Conservation (phyloP, 2,888 invertebrate species). For the Theretra japonica region DNA sequence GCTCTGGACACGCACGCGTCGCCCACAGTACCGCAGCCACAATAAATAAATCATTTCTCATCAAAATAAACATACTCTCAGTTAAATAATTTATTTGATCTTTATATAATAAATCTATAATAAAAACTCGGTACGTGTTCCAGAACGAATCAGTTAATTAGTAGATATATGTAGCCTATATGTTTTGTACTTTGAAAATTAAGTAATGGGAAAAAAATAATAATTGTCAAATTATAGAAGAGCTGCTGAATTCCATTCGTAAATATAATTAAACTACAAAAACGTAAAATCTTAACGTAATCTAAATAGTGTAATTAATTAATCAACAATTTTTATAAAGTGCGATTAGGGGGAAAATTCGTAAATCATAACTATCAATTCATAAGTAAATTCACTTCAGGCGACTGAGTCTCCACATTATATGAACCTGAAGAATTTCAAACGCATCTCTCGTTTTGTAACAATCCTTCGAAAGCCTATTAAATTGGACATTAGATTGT, state of each 20-base stretch:
- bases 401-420: conserved; percentile 49
- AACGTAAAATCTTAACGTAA: conserved; percentile 65
- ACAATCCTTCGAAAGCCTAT: conserved; percentile 48
- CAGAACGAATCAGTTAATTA: conserved; percentile 63
- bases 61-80: conserved; percentile 72
- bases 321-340: conserved; percentile 69
- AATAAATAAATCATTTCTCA: conserved; percentile 76
- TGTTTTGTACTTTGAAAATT: conserved; percentile 81
- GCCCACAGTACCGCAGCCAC: conserved; percentile 52
- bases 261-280: conserved; percentile 67
- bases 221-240: conserved; percentile 58
- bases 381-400: conserved; percentile 59
- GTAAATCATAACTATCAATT: conserved; percentile 52
- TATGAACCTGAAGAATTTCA: conserved; percentile 45
- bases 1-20: background rate
- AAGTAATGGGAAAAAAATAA: conserved; percentile 60
- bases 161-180: conserved; percentile 69
- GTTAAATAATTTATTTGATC: conserved; percentile 77
- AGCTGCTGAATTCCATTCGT: conserved; percentile 75
- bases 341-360: conserved; percentile 31
- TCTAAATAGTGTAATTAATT: conserved; percentile 62
- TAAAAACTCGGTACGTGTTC: conserved; percentile 59
- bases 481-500: conserved; percentile 63
- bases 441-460: conserved; percentile 42
- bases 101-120: conserved; percentile 57